Base-by-base conservation (phyloP, 2,888 invertebrate genomes). In the Subacronicta megacephala region DNA sequence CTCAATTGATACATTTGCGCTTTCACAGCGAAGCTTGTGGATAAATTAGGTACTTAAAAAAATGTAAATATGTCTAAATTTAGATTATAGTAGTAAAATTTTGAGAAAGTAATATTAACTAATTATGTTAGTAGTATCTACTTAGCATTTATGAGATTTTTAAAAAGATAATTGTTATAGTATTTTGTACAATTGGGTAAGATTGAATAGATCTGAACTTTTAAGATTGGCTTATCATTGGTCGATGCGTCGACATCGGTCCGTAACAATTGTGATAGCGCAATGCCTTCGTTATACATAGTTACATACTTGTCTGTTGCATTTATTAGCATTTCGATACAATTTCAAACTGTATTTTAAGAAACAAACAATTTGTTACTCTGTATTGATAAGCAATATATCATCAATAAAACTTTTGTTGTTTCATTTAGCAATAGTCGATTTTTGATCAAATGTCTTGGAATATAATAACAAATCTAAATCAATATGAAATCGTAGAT, bases 361-460 rank as follows among this genome's bases (percentile, higher is more conserved):
- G 88, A 87, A 85, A 90, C 86, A 84, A 87, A 86, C 87, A 82
- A 77, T 90, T 90, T 93, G 93, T 93, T 93, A 91, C 87, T 90
- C 88, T 90, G 88, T 93, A 93, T 85, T 90, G 91, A 90, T 94
- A 94, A 93, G 93, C 93, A 93, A 94, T 94, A 94, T 94, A 93
- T 92, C 88, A 89, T 88, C 83, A 92, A 90, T 91, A 89, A 92
- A 90, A 87, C 56, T 75, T 81, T 66, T 43, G 55, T 69, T 46
- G 67, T 59, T 82, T 65, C 72, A 84, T 80, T 84, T 56, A 51
- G n/a, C 31, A 31, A n/a, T n/a, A 23, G 1, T 31, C n/a, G n/a
- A n/a, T n/a, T n/a, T n/a, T n/a, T n/a, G n/a, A n/a, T n/a, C n/a
- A n/a, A n/a, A n/a, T n/a, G n/a, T n/a, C n/a, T n/a, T n/a, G n/a